Evolutionary conservation across 2,113 vertebrate genomes (phyloP).

Genomic region (Plestiodon gilberti): DNA sequence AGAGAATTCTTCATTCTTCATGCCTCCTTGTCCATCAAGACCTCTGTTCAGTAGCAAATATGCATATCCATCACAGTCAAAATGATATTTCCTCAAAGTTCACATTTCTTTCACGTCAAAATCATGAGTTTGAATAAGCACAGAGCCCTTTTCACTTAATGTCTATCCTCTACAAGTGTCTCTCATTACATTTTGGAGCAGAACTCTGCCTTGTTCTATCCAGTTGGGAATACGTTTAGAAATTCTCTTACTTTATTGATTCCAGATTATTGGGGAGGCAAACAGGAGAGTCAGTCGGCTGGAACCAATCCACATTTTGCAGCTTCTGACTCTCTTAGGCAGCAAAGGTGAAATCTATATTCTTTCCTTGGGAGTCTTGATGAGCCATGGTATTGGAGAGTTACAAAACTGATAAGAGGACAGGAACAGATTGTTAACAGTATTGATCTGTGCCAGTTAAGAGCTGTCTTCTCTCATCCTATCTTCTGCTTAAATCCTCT

Average conservation of each 20-base stretch:
- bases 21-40: constrained; percentile 20
- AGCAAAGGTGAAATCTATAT: constrained; percentile 1
- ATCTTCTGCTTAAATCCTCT: neutral
- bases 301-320: neutral
- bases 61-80: constrained; percentile 48
- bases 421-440: neutral
- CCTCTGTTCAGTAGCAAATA: constrained; percentile 8
- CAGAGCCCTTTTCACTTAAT: constrained; percentile 49
- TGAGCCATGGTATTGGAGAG: neutral
- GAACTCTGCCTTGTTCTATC: constrained; percentile 51
- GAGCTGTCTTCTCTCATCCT: neutral
- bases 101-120: constrained; percentile 43
- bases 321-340: neutral
- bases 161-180: constrained; percentile 44
- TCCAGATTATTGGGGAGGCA: neutral
- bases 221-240: constrained; percentile 45
- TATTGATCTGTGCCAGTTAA: constrained; percentile 39
- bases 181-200: constrained; percentile 53
- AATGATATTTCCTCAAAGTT: constrained; percentile 56
- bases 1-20: neutral
- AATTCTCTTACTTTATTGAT: constrained; percentile 36
- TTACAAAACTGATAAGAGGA: constrained; percentile 23
- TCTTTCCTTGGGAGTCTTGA: neutral
- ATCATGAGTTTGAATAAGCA: constrained; percentile 49
- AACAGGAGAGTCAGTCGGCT: neutral